phyloP scores from a whole-genome alignment of 1,140 invertebrate genomes.

The Aphelinus certus region DNA sequence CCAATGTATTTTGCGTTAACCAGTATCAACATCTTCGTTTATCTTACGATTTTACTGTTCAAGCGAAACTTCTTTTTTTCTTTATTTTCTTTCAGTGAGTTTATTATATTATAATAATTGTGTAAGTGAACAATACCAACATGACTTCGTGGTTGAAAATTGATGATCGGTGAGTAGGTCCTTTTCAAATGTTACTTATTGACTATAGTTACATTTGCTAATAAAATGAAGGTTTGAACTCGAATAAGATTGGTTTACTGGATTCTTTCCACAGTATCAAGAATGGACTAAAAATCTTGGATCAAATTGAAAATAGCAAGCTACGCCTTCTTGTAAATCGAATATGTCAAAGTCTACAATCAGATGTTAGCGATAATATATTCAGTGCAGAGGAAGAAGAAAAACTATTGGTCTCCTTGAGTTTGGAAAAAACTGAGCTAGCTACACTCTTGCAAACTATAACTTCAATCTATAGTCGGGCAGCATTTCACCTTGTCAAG shows the following conservation, averaged over 20 bases:
- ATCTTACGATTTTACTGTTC: no score
- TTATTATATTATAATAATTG: no score
- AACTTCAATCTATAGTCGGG: slow-evolving; percentile 52
- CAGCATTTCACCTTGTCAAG: slow-evolving; percentile 53
- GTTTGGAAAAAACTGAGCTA: slow-evolving; percentile 52
- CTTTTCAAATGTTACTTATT: background rate
- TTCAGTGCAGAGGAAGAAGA: slow-evolving; percentile 58
- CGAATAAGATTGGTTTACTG: background rate
- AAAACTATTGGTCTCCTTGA: slow-evolving; percentile 55
- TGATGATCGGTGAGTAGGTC: slow-evolving; percentile 23
- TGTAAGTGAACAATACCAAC: background rate
- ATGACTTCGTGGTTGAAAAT: slow-evolving; percentile 30
- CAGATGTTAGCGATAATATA: slow-evolving; percentile 43
- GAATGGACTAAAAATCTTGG: slow-evolving; percentile 49
- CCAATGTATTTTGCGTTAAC: no score
- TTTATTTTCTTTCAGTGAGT: no score
- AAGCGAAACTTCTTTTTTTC: no score
- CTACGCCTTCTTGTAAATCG: slow-evolving; percentile 55
- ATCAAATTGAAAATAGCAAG: slow-evolving; percentile 55
- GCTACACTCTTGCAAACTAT: slow-evolving; percentile 51
- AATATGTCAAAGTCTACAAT: slow-evolving; percentile 54
- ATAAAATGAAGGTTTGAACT: background rate
- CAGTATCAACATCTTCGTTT: no score
- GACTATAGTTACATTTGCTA: background rate
- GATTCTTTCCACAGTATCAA: slow-evolving; percentile 43